These are phyloP conservation scores for Nerophis ophidion DNA, from an alignment of 2,113 vertebrate genomes.

Conservation along the genomic window DNA sequence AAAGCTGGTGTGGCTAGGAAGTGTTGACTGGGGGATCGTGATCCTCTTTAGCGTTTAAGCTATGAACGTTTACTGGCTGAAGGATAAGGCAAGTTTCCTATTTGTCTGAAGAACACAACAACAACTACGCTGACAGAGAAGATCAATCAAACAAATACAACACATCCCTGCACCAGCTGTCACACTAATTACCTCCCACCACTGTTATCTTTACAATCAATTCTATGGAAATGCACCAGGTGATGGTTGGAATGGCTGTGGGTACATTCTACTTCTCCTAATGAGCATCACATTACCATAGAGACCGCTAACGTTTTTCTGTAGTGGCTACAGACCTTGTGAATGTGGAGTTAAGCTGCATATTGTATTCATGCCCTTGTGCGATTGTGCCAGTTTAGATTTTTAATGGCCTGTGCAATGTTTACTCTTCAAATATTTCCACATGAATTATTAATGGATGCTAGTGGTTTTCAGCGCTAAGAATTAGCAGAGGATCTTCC, in stretches of 20 bases:
- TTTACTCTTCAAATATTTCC: constrained; percentile 64
- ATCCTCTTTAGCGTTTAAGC: constrained; percentile 45
- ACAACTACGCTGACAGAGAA: constrained; percentile 40
- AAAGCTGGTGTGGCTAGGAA: not conserved
- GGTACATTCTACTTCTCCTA: constrained; percentile 34
- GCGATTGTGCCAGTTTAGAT: constrained; percentile 38
- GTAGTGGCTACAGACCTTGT: constrained; percentile 11
- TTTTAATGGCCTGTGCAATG: constrained; percentile 57
- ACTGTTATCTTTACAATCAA: constrained; percentile 50
- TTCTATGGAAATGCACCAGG: constrained; percentile 44
- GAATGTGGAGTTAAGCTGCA: constrained; percentile 23
- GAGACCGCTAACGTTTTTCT: constrained; percentile 7
- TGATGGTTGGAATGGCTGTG: constrained; percentile 35
- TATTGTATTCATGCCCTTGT: constrained; percentile 24
- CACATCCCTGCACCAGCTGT: constrained; percentile 44
- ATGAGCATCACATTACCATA: constrained; percentile 52
- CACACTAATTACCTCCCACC: constrained; percentile 55
- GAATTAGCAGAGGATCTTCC: constrained; percentile 55
- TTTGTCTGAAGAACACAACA: constrained; percentile 24
- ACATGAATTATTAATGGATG: constrained; percentile 68
- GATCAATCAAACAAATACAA: constrained; percentile 46
- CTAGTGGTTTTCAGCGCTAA: constrained; percentile 44
- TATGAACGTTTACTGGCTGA: constrained; percentile 23
- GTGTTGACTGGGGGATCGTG: constrained; percentile 1
- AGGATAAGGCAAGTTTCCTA: constrained; percentile 15